Evolutionary conservation across 1,140 invertebrate genomes (phyloP).

Genomic region (Sitobion miscanthi): DNA sequence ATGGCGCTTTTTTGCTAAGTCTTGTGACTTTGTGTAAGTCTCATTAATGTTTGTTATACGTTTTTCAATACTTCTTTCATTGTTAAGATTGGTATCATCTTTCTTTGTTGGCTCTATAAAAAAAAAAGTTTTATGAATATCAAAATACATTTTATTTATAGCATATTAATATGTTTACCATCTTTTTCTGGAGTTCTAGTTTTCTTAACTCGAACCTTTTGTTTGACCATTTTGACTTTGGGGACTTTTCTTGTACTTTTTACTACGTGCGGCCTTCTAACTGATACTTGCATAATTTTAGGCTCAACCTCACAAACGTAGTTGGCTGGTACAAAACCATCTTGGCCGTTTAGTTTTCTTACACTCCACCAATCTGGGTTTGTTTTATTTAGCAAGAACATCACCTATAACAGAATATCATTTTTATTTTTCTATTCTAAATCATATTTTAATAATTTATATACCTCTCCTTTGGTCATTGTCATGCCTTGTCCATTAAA

Average conservation of each 20-base stretch:
- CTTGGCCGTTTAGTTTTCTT: conserved; percentile 85
- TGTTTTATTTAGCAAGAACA: conserved; percentile 93
- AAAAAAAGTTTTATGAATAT: neutral
- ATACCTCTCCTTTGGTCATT: conserved; percentile 87
- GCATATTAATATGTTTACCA: conserved; percentile 53
- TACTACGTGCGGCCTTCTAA: conserved; percentile 83
- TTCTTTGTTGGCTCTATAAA: conserved; percentile 1
- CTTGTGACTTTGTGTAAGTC: conserved; percentile 80
- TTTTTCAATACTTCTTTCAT: conserved; percentile 73
- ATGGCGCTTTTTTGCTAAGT: conserved; percentile 79
- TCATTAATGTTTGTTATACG: conserved; percentile 80
- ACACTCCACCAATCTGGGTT: conserved; percentile 99
- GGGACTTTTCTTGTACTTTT: conserved; percentile 83
- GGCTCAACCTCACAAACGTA: conserved; percentile 94
- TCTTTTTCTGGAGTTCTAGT: conserved; percentile 61
- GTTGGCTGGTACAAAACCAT: conserved; percentile 97
- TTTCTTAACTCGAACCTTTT: conserved; percentile 78
- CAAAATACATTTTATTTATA: neutral
- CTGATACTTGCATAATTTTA: conserved; percentile 81
- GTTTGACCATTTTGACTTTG: conserved; percentile 86
- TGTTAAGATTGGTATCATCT: conserved; percentile 9
- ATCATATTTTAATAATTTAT: neutral
- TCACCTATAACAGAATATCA: conserved; percentile 65
- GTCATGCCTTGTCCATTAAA: conserved; percentile 94
- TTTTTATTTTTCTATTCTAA: neutral